These are phyloP conservation scores for Corydoras sp. DNA, from an alignment of 2,113 vertebrate species.

Conservation along the genomic window DNA sequence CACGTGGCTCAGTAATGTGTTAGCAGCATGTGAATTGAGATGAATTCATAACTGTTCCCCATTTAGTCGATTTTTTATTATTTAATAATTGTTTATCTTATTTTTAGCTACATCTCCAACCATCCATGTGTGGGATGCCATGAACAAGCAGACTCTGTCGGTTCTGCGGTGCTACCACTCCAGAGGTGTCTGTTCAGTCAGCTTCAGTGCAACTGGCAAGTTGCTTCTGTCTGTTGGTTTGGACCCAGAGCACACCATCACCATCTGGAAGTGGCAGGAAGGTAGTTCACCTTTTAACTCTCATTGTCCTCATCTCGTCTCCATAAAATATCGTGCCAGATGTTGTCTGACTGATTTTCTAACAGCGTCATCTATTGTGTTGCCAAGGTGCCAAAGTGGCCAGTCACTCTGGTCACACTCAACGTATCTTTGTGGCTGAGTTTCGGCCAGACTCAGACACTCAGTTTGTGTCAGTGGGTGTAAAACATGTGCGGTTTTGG, in stretches of 20 bases:
- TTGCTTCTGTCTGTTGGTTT: conserved; percentile 89
- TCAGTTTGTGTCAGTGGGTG: conserved; percentile 94
- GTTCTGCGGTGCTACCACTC: conserved; percentile 89
- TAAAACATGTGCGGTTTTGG: conserved; percentile 98
- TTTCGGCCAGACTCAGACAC: conserved; percentile 96
- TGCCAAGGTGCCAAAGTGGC: conserved; percentile 89
- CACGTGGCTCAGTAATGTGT: too few relatives aligned
- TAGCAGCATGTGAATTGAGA: too few relatives aligned
- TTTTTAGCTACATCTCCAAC: conserved; percentile 84
- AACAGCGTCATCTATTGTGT: background rate
- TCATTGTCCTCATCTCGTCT: background rate
- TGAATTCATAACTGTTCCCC: too few relatives aligned
- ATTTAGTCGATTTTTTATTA: too few relatives aligned
- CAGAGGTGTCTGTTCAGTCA: conserved; percentile 88
- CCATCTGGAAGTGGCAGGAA: conserved; percentile 87
- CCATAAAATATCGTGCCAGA: background rate
- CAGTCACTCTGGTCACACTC: conserved; percentile 82
- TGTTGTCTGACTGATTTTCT: background rate
- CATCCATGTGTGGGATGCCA: conserved; percentile 94
- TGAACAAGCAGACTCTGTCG: conserved; percentile 89
- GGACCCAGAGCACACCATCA: conserved; percentile 87
- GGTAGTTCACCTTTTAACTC: conserved; percentile 54
- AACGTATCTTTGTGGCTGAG: conserved; percentile 96
- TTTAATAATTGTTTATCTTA: conserved; percentile 5
- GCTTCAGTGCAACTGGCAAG: conserved; percentile 96